Percentiles rank a stretch among this genome's conserved stretches.
phyloP scores from a whole-genome alignment of 1,140 invertebrate genomes.

The Neotoxoptera formosana region DNA sequence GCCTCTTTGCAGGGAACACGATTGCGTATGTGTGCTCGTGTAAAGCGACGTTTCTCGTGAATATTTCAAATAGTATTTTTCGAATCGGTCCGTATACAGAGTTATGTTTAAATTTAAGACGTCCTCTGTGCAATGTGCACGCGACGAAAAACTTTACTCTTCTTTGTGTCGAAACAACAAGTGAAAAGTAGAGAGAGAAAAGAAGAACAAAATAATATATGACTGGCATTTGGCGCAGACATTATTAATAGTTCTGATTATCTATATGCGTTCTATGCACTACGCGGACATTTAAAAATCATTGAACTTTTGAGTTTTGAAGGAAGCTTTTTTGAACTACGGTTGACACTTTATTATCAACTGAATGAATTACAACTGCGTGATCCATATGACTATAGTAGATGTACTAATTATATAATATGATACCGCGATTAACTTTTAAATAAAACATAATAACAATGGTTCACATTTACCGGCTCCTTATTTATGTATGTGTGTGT shows the following conservation, averaged over 20 bases:
- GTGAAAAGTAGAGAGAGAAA: too few species aligned
- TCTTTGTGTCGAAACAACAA: neutral
- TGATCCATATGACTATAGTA: too few species aligned
- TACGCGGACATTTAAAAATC: neutral
- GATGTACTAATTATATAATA: too few species aligned
- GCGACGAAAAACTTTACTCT: neutral
- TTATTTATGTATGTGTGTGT: neutral
- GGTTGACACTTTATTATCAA: neutral
- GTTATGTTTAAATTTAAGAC: neutral
- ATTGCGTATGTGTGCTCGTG: neutral
- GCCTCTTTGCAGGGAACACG: neutral
- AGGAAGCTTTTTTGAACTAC: neutral
- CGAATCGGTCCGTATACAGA: neutral
- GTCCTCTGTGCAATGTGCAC: too few species aligned
- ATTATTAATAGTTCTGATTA: neutral
- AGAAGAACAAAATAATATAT: neutral
- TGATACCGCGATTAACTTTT: too few species aligned
- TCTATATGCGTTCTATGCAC: too few species aligned
- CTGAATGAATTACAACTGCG: too few species aligned
- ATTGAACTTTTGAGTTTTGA: neutral
- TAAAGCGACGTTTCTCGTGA: neutral
- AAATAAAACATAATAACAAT: too few species aligned
- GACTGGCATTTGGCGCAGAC: neutral
- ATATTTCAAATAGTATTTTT: neutral
- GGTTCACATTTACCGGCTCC: neutral